A percentile compares a stretch with the other conserved stretches of the same genome.
phyloP scores from a whole-genome alignment of 2,888 invertebrate species.

The Bombyx huttoni region DNA sequence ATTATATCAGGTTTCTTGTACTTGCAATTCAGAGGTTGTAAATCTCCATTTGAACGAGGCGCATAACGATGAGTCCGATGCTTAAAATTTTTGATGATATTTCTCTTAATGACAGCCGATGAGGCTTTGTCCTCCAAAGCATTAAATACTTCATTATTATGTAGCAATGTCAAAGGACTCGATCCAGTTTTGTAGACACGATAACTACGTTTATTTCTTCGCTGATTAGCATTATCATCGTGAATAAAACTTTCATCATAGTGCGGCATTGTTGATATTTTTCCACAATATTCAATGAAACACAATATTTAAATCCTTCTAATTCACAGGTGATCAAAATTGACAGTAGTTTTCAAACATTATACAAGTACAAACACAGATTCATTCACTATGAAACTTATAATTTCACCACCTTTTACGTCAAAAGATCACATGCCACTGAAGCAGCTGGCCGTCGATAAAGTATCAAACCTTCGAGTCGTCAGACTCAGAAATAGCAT shows the following conservation, averaged over 20 bases:
- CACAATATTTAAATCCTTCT: not conserved
- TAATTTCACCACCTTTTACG: constrained; percentile 15
- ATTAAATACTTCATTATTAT: constrained; percentile 42
- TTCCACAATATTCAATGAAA: not conserved
- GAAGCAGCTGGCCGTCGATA: constrained; percentile 1
- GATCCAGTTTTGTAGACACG: constrained; percentile 63
- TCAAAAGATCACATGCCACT: constrained; percentile 2
- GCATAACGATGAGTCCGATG: constrained; percentile 41
- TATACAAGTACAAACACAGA: no score
- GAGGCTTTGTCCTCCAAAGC: constrained; percentile 51
- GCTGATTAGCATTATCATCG: constrained; percentile 61
- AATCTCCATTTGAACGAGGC: constrained; percentile 24
- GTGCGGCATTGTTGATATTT: constrained; percentile 47
- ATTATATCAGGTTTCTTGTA: constrained; percentile 49
- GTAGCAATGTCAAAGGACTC: constrained; percentile 37
- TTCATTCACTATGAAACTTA: not conserved
- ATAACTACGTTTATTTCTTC: constrained; percentile 65
- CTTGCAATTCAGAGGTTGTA: constrained; percentile 15
- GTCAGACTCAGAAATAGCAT: constrained; percentile 54
- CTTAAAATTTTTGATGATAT: constrained; percentile 58
- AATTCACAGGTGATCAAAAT: no score
- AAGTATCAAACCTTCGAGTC: constrained; percentile 6
- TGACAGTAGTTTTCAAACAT: no score
- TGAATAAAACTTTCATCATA: constrained; percentile 68
- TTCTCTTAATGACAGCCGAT: constrained; percentile 47